phyloP scores from a whole-genome alignment of 2,888 invertebrate genomes.

The Callyntrura guangdongensis region DNA sequence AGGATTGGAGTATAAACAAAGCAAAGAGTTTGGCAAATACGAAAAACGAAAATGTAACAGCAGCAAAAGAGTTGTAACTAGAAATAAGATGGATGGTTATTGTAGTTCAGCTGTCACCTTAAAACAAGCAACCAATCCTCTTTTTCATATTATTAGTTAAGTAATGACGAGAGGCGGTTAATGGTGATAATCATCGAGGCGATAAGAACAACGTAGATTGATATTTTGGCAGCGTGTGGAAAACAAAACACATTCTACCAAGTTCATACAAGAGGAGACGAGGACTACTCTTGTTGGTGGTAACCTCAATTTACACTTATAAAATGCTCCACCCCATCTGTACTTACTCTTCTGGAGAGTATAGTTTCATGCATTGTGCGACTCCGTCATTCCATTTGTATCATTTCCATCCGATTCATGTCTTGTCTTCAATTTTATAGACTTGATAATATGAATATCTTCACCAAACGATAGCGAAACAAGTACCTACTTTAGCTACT shows the following conservation, averaged over 20 bases:
- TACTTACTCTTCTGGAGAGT: conserved; percentile 43
- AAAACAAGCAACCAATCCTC: conserved; percentile 74
- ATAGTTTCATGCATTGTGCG: too few species aligned
- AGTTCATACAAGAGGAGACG: conserved; percentile 13
- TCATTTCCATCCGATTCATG: not conserved
- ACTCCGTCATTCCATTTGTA: too few species aligned
- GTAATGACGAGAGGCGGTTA: conserved; percentile 38
- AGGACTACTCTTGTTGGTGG: conserved; percentile 25
- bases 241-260: conserved; percentile 17
- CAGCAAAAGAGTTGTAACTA: conserved; percentile 60
- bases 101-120: conserved; percentile 72
- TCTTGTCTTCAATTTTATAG: not conserved
- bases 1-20: conserved; percentile 50
- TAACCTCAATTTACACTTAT: conserved; percentile 55
- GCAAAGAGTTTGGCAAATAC: conserved; percentile 16
- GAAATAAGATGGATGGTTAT: conserved; percentile 73
- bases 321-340: conserved; percentile 61
- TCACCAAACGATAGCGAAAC: not conserved
- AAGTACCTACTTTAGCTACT: not conserved
- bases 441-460: too few species aligned
- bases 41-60: conserved; percentile 53
- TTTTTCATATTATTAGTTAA: conserved; percentile 44
- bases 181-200: conserved; percentile 44
- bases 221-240: conserved; percentile 39
- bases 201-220: conserved; percentile 29